Evolutionary conservation across 2,113 vertebrate species (phyloP).

Genomic region (Polypterus senegalus): DNA sequence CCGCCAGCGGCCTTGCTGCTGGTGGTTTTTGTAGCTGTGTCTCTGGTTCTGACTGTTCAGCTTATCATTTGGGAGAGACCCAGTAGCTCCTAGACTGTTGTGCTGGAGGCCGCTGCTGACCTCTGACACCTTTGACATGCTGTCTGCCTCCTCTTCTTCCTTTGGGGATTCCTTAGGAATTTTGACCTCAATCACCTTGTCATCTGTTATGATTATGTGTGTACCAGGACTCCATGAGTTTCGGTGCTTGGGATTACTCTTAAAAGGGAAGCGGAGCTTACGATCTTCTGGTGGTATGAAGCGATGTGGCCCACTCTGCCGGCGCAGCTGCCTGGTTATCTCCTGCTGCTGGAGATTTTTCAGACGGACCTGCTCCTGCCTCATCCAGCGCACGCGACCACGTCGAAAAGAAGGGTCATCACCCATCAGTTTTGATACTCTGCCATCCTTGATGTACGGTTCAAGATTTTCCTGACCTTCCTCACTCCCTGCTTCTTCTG

Average conservation of each 20-base stretch:
- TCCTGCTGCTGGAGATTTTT: constrained; percentile 93
- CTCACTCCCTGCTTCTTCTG: constrained; percentile 32
- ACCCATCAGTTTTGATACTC: constrained; percentile 46
- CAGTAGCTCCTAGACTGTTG: constrained; percentile 44
- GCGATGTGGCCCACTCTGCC: constrained; percentile 72
- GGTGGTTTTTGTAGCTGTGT: constrained; percentile 41
- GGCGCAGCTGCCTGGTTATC: constrained; percentile 82
- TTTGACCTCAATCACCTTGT: constrained; percentile 83
- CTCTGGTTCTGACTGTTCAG: constrained; percentile 50
- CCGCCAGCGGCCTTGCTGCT: constrained; percentile 60
- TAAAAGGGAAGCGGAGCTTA: constrained; percentile 92
- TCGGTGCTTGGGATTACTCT: constrained; percentile 87
- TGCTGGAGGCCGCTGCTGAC: constrained; percentile 35
- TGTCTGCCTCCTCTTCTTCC: constrained; percentile 46
- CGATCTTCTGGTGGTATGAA: constrained; percentile 95
- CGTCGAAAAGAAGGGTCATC: constrained; percentile 67
- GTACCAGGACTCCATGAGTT: constrained; percentile 95
- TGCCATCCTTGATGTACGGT: constrained; percentile 43
- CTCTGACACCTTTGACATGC: constrained; percentile 9
- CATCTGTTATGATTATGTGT: constrained; percentile 91
- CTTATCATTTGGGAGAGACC: constrained; percentile 34
- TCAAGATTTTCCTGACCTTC: constrained; percentile 32
- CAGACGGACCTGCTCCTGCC: constrained; percentile 81
- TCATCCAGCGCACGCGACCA: constrained; percentile 80
- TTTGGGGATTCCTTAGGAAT: constrained; percentile 72